Evolutionary conservation across 2,113 vertebrate genomes (phyloP), one percentile per base, ranked within the genome.

Genomic region (Paradisaea rubra): DNA sequence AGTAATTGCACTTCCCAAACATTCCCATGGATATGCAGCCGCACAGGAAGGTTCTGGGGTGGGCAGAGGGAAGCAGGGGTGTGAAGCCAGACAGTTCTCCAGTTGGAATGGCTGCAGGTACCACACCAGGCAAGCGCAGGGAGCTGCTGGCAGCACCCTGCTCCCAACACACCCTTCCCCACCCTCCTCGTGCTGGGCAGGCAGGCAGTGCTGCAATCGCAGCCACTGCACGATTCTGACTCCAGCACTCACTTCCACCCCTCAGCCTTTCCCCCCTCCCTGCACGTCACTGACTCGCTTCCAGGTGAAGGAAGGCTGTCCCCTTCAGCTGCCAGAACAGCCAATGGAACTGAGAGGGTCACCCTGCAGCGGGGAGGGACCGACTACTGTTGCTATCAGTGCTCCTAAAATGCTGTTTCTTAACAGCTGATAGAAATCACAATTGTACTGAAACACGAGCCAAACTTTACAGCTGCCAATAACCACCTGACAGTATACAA

Each of bases 131-230:
- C 2, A 3, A 8, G 25, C 24, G 9, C 63, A 50, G 25, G 7
- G n/a, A 12, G 59, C 74, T 14, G 6, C 70, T 15, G 65, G 73
- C 52, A 84, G 53, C 42, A 11, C 57, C 3, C 21, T 2, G 63
- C 41, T 49, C 11, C 61, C 14, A 5, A 2, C 33, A 59, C 63
- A 24, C 12, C 54, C 54, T 4, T n/a, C 28, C 81, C 30, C 33
- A 3, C 1, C 7, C 20, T 11, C 15, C 5, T 2, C 0, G 0
- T 4, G 45, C 10, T 3, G 14, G 70, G 33, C 60, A 74, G 60
- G 56, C 10, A 10, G 42, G 37, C 7, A 1, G 17, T 0, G 22
- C 84, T 39, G 17, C 11, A 14, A 5, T 1, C 8, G 2, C 63
- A 16, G 37, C 9, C 13, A 4, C 47, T 4, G 68, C n/a, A n/a